phyloP scores from a whole-genome alignment of 2,888 invertebrate genomes.

The Phyllotreta cruciferae region DNA sequence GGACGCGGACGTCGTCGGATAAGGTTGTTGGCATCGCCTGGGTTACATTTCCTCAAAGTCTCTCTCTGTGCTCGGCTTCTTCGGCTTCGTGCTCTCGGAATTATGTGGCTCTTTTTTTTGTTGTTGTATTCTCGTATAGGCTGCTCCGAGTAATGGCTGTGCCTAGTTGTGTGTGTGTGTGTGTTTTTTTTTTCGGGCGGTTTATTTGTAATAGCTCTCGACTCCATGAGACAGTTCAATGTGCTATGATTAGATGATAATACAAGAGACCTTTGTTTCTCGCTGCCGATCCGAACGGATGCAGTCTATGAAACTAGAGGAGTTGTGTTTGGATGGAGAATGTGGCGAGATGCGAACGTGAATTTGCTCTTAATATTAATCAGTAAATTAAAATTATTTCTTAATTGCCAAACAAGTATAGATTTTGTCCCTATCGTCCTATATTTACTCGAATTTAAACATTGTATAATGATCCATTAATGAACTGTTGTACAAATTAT shows the following conservation, averaged over 20 bases:
- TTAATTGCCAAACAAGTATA: no score
- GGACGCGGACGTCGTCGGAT: slow-evolving; percentile 4
- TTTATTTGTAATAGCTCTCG: no score
- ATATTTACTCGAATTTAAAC: no score
- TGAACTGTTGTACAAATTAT: no score
- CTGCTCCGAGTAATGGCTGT: not conserved
- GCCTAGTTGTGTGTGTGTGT: no score
- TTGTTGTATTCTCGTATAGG: no score
- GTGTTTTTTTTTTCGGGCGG: not conserved
- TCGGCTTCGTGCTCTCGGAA: not conserved
- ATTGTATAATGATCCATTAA: no score
- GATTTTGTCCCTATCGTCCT: no score
- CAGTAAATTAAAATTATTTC: no score
- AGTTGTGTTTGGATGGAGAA: not conserved
- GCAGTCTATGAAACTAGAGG: not conserved
- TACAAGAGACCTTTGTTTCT: not conserved
- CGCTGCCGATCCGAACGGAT: not conserved
- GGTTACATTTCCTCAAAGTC: slow-evolving; percentile 4
- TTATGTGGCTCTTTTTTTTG: no score
- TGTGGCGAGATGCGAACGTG: no score
- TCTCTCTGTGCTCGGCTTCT: not conserved
- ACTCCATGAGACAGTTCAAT: slow-evolving; percentile 10
- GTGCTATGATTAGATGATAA: slow-evolving; percentile 5
- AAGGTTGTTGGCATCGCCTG: slow-evolving; percentile 25
- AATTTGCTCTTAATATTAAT: no score